These are phyloP conservation scores for Ormyrus labotus DNA, from an alignment of 2,888 invertebrate species.

Conservation along the genomic window DNA sequence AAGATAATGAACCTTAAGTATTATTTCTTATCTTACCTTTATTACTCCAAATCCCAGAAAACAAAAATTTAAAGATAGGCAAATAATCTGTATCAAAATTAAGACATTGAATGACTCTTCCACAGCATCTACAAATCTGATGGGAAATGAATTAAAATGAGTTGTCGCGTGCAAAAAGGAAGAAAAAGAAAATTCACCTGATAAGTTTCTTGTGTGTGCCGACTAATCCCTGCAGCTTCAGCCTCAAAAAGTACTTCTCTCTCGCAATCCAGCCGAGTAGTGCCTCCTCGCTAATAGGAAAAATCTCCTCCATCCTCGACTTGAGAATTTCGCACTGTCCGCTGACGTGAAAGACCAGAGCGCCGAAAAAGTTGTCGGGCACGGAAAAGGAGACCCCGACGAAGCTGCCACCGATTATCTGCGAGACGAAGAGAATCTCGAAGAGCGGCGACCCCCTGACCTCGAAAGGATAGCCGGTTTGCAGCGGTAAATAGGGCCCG, in stretches of 20 bases:
- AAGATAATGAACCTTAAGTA: too few species aligned
- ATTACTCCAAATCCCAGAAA: slow-evolving; percentile 30
- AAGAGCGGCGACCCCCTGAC: background rate
- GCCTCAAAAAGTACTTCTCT: too few species aligned
- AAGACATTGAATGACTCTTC: slow-evolving; percentile 37
- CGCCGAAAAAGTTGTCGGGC: background rate
- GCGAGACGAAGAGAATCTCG: slow-evolving; percentile 1
- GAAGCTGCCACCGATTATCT: slow-evolving; percentile 2
- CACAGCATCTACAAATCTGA: slow-evolving; percentile 34
- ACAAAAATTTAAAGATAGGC: slow-evolving; percentile 13
- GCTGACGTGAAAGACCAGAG: background rate
- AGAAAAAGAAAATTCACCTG: too few species aligned
- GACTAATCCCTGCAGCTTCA: too few species aligned
- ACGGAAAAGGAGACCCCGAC: background rate
- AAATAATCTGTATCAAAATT: slow-evolving; percentile 19
- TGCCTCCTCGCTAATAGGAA: too few species aligned
- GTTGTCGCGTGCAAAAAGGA: too few species aligned
- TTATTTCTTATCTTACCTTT: background rate
- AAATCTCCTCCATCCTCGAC: too few species aligned
- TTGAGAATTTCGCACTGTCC: background rate
- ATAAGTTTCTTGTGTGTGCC: too few species aligned
- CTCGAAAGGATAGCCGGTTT: slow-evolving; percentile 15
- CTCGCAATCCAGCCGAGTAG: too few species aligned
- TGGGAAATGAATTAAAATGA: too few species aligned
- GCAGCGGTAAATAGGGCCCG: slow-evolving; percentile 5